phyloP scores from a whole-genome alignment of 2,113 vertebrate genomes.

The Nibea albiflora region DNA sequence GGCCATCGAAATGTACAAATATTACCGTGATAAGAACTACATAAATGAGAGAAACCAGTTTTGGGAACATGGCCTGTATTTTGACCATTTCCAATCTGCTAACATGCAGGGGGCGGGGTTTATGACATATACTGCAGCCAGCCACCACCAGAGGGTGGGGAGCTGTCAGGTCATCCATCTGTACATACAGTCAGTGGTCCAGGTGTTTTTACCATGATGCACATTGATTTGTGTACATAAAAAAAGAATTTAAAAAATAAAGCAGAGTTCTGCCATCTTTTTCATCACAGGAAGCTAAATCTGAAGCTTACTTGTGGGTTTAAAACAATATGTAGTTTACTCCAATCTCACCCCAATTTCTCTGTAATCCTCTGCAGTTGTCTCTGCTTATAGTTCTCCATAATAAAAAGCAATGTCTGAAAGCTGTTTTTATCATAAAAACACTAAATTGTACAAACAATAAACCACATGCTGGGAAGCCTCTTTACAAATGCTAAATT shows the following conservation, averaged over 20 bases:
- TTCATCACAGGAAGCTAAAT: not conserved
- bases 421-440: constrained; percentile 5
- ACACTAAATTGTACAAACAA: not conserved
- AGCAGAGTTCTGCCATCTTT: not conserved
- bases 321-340: constrained; percentile 15
- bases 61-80: no score
- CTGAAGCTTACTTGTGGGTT: constrained; percentile 22
- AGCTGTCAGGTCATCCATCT: no score
- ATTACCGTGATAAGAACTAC: no score
- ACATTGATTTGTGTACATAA: not conserved
- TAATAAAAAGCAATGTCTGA: constrained; percentile 11
- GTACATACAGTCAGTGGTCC: not conserved
- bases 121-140: no score
- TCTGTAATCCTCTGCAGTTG: constrained; percentile 24
- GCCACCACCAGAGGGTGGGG: no score
- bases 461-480: not conserved
- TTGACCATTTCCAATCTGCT: no score
- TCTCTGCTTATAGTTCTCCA: not conserved
- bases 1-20: no score
- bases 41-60: no score
- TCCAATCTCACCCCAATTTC: not conserved
- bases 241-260: not conserved
- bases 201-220: not conserved
- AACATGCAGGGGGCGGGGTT: no score
- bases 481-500: not conserved